Conservation (phyloP, 2,888 invertebrate genomes). For the Graphium colonna region DNA sequence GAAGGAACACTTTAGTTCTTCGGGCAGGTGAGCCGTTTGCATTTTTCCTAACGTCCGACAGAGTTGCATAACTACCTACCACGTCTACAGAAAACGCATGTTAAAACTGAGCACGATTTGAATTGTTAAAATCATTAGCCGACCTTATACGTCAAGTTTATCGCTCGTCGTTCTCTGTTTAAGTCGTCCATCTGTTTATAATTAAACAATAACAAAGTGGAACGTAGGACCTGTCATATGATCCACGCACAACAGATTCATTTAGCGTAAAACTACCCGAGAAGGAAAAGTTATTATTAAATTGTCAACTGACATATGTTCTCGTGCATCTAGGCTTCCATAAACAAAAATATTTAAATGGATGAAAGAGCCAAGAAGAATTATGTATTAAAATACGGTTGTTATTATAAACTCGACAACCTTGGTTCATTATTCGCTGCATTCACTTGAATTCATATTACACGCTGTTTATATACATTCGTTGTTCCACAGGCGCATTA, state of each 20-base stretch:
- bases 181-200: background rate
- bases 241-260: background rate
- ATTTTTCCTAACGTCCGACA: background rate
- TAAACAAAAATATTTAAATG: slow-evolving; percentile 5
- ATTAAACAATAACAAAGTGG: background rate
- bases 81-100: background rate
- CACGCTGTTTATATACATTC: slow-evolving; percentile 24
- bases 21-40: slow-evolving; percentile 47
- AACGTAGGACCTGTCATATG: background rate
- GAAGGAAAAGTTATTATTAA: no score
- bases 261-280: background rate
- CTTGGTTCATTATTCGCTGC: slow-evolving; percentile 34
- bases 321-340: no score
- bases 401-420: slow-evolving; percentile 44
- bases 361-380: slow-evolving; percentile 40
- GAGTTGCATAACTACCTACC: background rate
- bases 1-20: slow-evolving; percentile 79
- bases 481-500: background rate
- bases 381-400: slow-evolving; percentile 16
- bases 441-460: slow-evolving; percentile 28
- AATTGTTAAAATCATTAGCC: background rate
- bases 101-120: background rate
- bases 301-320: no score
- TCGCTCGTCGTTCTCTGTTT: background rate
- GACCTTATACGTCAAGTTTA: background rate